Evolutionary conservation across 2,797 vertebrate species (phyloP).

Genomic region (Spheniscus humboldti): DNA sequence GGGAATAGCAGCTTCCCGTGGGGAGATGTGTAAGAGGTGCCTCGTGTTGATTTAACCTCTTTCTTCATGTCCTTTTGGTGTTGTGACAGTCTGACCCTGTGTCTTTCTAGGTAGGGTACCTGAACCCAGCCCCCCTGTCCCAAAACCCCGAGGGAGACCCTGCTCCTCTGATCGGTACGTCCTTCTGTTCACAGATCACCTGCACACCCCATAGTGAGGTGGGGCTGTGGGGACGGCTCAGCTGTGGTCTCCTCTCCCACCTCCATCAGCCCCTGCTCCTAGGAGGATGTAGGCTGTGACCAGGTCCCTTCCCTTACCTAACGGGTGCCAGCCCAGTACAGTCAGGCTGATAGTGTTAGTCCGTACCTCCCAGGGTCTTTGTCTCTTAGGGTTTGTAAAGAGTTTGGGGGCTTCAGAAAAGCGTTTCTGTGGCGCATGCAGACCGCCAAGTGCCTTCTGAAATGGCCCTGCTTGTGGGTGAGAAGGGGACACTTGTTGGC

Average conservation of each 20-base stretch:
- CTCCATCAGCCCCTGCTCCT: background rate
- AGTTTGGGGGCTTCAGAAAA: background rate
- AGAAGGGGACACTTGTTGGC: background rate
- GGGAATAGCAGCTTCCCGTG: background rate
- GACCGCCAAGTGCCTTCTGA: background rate
- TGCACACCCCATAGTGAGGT: background rate
- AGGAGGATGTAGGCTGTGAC: background rate
- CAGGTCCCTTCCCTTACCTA: background rate
- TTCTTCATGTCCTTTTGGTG: background rate
- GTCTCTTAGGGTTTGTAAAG: background rate
- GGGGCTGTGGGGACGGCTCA: background rate
- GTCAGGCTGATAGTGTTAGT: background rate
- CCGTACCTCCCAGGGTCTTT: background rate
- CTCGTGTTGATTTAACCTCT: background rate
- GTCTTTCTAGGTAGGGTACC: conserved; percentile 70
- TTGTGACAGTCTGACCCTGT: conserved; percentile 51
- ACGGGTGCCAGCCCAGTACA: background rate
- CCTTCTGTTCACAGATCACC: background rate
- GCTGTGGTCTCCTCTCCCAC: background rate
- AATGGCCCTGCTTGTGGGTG: background rate
- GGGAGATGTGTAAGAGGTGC: background rate
- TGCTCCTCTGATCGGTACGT: conserved; percentile 86
- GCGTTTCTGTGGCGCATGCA: background rate
- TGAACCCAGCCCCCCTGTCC: conserved; percentile 77
- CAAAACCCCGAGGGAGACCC: conserved; percentile 87